Conservation (phyloP, 2,888 invertebrate genomes). For the Macropis europaea region DNA sequence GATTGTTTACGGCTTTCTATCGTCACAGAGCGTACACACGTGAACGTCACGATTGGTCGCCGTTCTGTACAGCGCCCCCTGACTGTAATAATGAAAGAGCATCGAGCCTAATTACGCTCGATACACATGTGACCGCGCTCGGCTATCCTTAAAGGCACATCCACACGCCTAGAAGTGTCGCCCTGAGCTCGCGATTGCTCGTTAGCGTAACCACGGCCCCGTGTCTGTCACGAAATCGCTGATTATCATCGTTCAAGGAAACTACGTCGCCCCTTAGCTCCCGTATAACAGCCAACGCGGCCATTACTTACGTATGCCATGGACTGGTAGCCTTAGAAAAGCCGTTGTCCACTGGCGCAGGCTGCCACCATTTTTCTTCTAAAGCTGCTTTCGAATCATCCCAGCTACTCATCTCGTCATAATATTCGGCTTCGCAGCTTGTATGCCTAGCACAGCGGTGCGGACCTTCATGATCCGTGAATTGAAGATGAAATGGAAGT, state of each 20-base stretch:
- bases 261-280: constrained; percentile 66
- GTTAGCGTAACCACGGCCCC: constrained; percentile 80
- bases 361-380: background rate
- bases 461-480: too few relatives aligned
- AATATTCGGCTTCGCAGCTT: too few relatives aligned
- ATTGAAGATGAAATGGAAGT: too few relatives aligned
- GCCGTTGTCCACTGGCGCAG: constrained; percentile 41
- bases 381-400: background rate
- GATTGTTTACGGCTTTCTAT: constrained; percentile 35
- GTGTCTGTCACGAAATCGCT: constrained; percentile 80
- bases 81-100: constrained; percentile 47
- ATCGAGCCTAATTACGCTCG: constrained; percentile 71
- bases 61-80: constrained; percentile 28
- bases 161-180: constrained; percentile 73
- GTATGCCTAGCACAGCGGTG: too few relatives aligned
- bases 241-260: constrained; percentile 80
- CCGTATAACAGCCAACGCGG: constrained; percentile 72
- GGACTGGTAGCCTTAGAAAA: constrained; percentile 69
- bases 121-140: constrained; percentile 53
- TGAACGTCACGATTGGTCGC: constrained; percentile 34
- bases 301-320: constrained; percentile 74
- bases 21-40: constrained; percentile 32
- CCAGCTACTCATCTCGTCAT: too few relatives aligned
- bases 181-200: constrained; percentile 77
- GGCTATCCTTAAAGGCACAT: constrained; percentile 58